Evolutionary conservation across 2,113 vertebrate genomes (phyloP).

Genomic region (Nothocercus julius): DNA sequence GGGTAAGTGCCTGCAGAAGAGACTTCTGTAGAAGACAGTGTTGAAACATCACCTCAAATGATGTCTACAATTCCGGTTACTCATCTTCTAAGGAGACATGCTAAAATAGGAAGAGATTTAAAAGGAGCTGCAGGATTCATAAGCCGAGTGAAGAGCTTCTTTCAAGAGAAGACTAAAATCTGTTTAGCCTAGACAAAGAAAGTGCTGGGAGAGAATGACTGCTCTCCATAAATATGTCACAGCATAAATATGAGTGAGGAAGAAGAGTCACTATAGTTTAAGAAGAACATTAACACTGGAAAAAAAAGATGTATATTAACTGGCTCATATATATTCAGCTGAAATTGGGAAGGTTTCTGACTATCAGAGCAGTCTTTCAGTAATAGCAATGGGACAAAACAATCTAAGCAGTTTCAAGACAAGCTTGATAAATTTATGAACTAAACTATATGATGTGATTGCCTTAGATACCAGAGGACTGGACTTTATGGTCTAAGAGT

Average conservation of each 20-base stretch:
- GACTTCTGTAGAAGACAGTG: neutral
- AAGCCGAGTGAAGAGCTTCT: neutral
- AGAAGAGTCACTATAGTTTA: slow-evolving; percentile 52
- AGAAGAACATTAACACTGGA: slow-evolving; percentile 42
- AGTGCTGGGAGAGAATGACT: slow-evolving; percentile 52
- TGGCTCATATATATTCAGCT: slow-evolving; percentile 19
- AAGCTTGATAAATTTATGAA: slow-evolving; percentile 31
- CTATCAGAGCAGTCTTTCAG: neutral
- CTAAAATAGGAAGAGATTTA: neutral
- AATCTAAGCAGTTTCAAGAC: neutral
- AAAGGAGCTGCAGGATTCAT: neutral
- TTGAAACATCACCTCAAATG: neutral
- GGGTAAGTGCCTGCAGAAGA: neutral
- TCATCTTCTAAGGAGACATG: neutral
- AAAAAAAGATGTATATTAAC: slow-evolving; percentile 8
- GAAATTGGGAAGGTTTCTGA: neutral
- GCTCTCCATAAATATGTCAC: slow-evolving; percentile 57
- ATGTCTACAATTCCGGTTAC: neutral
- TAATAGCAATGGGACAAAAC: neutral
- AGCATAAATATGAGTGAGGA: slow-evolving; percentile 45
- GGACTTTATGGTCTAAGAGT: slow-evolving; percentile 9
- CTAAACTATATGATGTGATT: neutral
- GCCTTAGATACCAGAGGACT: slow-evolving; percentile 1
- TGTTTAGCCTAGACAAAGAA: slow-evolving; percentile 66
- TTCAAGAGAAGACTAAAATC: slow-evolving; percentile 25